A percentile compares a stretch with the other conserved stretches of the same genome.
These are phyloP conservation scores for Caenorhabditis japonica DNA, from an alignment of 2,888 invertebrate genomes.

Conservation along the genomic window DNA sequence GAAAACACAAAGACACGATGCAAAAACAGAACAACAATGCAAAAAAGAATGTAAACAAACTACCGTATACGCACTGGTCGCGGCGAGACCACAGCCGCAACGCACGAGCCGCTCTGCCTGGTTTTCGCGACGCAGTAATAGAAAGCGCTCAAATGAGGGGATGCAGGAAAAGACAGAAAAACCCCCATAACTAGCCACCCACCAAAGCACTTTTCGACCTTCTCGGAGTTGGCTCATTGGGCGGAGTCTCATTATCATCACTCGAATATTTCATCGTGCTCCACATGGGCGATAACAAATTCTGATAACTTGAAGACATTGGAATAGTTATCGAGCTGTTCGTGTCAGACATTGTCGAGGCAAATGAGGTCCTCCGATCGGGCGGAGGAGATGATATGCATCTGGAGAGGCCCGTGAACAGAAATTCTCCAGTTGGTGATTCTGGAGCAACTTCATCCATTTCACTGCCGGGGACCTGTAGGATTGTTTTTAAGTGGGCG, in stretches of 20 bases:
- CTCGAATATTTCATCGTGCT: slow-evolving; percentile 59
- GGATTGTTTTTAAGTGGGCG: too few relatives aligned
- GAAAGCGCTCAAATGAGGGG: too few relatives aligned
- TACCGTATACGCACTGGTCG: too few relatives aligned
- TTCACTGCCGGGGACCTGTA: slow-evolving; percentile 36
- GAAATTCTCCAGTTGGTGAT: slow-evolving; percentile 12
- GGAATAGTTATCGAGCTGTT: slow-evolving; percentile 67
- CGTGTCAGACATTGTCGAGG: slow-evolving; percentile 68
- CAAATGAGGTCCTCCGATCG: slow-evolving; percentile 66
- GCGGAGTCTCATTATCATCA: slow-evolving; percentile 67
- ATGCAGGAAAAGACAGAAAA: too few relatives aligned
- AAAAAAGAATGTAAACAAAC: too few relatives aligned
- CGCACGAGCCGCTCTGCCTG: too few relatives aligned
- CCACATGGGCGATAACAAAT: slow-evolving; percentile 72
- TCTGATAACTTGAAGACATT: slow-evolving; percentile 69
- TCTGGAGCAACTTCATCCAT: slow-evolving; percentile 27
- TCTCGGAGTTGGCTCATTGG: slow-evolving; percentile 58
- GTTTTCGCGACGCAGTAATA: too few relatives aligned
- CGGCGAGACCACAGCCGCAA: too few relatives aligned
- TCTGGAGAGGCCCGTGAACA: slow-evolving; percentile 16
- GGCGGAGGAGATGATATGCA: slow-evolving; percentile 70
- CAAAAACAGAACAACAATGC: too few relatives aligned
- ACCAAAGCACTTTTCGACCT: slow-evolving; percentile 73
- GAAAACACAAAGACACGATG: too few relatives aligned
- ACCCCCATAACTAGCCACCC: too few relatives aligned